Base-by-base conservation (phyloP, 2,113 vertebrate species). In the Aldabrachelys gigantea region DNA sequence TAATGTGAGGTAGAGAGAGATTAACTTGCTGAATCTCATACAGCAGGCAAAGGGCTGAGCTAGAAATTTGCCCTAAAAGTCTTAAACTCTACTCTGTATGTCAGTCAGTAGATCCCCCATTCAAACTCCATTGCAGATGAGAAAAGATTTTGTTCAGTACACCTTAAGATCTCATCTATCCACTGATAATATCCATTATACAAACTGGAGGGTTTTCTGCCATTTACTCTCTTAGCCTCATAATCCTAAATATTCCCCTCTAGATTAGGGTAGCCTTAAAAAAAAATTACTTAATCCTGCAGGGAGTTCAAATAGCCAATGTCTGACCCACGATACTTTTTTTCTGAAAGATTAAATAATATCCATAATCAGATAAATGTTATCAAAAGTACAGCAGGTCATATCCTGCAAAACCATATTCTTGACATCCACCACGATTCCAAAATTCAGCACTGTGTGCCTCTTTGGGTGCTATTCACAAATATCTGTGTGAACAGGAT, bases 11-110 rank as follows among this genome's bases (percentile, higher is more conserved):
- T 80, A 87, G 91, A 94, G 94, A 96, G 75, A 85, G 81, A 95
- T 95, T 93, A 96, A 90, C 89, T 94, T 97, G 47, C 78, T 93
- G 59, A 41, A 90, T 89, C 83, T 54, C 27, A 17, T 80, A 90
- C 41, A 89, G 69, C 80, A 95, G 94, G 93, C 56, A 91, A 93
- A 92, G 80, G 82, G 62, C 44, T 87, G 53, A 88, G 8, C 31
- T n/a, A 8, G 35, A 41, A 91, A 29, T 91, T 89, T n/a, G n/a
- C 8, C 54, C 41, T 1, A 1, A 56, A 82, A 87, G 93, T 89
- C 50, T 14, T 53, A 16, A 19, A 83, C 53, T 24, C 41, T 94
- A 96, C 96, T 87, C 52, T 90, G 1, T 17, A 1, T 87, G 80
- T 91, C 84, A 85, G 1, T 2, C 49, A 82, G 13, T 1, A 91